Percentiles rank a stretch among this genome's conserved stretches.
Evolutionary conservation across 2,113 vertebrate species (phyloP).

Genomic region (Saguinus midas): DNA sequence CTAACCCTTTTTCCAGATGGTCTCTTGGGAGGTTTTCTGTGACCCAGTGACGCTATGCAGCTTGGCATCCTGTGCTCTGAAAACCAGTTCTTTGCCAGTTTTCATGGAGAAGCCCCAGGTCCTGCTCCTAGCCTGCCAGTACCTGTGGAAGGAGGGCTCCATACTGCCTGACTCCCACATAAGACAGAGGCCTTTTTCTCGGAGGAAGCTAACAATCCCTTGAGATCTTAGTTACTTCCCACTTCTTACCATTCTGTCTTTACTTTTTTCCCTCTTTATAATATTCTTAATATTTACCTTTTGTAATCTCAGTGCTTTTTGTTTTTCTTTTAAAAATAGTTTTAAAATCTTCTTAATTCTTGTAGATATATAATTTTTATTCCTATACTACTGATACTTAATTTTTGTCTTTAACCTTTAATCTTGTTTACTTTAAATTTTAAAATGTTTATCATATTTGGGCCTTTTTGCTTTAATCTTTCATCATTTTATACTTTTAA

Average conservation of each 20-base stretch:
- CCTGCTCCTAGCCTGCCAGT: neutral
- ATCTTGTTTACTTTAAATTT: neutral
- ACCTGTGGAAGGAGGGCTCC: too few species aligned
- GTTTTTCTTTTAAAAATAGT: neutral
- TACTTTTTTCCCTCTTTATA: neutral
- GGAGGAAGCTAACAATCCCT: neutral
- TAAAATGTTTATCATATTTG: neutral
- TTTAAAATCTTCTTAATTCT: neutral
- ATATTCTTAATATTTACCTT: neutral
- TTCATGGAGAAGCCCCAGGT: neutral
- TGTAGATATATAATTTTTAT: neutral
- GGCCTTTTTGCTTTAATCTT: neutral
- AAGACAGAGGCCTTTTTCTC: neutral
- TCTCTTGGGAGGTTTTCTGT: neutral
- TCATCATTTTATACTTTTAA: neutral
- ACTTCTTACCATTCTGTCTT: neutral
- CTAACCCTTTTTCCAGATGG: neutral
- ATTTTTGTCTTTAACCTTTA: neutral
- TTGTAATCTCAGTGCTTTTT: neutral
- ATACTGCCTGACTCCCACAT: neutral
- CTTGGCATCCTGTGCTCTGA: rapidly evolving
- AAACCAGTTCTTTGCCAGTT: neutral
- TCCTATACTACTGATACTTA: neutral
- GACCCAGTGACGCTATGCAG: neutral
- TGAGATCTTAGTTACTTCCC: neutral